Conservation (phyloP, 2,888 invertebrate genomes). For the Frankliniella fusca region DNA sequence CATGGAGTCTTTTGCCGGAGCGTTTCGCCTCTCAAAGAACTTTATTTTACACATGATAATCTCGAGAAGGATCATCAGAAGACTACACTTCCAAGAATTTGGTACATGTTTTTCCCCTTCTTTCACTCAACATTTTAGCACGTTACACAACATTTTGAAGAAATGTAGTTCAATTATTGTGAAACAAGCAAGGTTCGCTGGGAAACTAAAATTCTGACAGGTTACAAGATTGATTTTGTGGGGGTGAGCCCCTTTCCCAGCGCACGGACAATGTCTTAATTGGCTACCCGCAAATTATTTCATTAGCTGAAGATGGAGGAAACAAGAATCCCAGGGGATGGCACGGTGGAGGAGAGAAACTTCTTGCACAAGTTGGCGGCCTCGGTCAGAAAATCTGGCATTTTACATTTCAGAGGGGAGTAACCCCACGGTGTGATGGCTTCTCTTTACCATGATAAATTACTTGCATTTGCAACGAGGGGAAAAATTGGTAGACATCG, state of each 20-base stretch:
- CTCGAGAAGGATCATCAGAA: neutral
- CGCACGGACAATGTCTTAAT: neutral
- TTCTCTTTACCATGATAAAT: no score
- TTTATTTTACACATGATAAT: no score
- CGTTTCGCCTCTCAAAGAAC: neutral
- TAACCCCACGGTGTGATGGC: no score
- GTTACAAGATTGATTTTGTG: no score
- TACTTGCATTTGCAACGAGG: no score
- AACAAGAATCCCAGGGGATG: neutral
- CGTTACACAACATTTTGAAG: no score
- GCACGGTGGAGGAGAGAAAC: neutral
- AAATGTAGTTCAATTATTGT: no score
- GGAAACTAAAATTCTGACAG: no score
- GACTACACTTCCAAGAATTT: neutral
- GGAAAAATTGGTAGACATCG: no score
- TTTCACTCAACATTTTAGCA: neutral
- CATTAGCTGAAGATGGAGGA: constrained; percentile 20
- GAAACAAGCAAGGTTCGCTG: no score
- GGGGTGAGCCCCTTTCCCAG: no score
- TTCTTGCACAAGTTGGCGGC: neutral
- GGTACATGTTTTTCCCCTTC: neutral
- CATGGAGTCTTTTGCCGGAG: neutral
- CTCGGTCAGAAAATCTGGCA: neutral
- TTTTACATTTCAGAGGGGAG: no score
- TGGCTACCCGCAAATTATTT: neutral